These are phyloP conservation scores for Phanerotoma sp. DNA, from an alignment of 2,888 invertebrate genomes.

Conservation along the genomic window DNA sequence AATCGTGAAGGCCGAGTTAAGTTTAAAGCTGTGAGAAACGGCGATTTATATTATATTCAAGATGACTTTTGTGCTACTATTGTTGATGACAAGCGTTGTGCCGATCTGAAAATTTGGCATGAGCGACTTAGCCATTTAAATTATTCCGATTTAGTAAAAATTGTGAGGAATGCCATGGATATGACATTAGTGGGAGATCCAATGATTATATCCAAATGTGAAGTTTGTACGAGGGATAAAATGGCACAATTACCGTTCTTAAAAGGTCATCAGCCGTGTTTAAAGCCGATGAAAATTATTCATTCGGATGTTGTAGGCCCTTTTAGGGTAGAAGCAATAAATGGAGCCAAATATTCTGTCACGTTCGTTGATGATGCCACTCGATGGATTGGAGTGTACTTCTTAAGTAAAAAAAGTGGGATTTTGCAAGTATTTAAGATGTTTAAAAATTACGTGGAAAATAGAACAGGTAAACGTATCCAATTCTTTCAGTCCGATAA, in stretches of 20 bases:
- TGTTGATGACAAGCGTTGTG: no score
- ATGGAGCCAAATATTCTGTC: not conserved
- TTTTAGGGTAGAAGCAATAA: not conserved
- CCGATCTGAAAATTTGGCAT: no score
- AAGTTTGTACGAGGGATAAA: not conserved
- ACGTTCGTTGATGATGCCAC: not conserved
- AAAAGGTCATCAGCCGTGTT: not conserved
- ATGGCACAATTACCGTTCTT: not conserved
- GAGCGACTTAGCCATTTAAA: no score
- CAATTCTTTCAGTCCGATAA: slow-evolving; percentile 27
- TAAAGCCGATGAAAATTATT: not conserved
- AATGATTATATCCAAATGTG: not conserved
- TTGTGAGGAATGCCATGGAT: not conserved
- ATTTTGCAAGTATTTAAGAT: not conserved
- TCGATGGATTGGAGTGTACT: not conserved
- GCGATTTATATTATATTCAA: no score
- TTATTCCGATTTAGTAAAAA: no score
- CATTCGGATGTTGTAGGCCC: not conserved
- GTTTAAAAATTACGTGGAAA: not conserved
- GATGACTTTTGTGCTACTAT: no score
- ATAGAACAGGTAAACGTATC: slow-evolving; percentile 17
- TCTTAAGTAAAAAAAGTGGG: not conserved
- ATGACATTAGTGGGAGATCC: no score
- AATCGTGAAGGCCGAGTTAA: no score
- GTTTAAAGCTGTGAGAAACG: no score